A percentile compares a stretch with the other conserved stretches of the same genome.
Conservation (phyloP, 2,888 invertebrate species). For the Empis stercorea region DNA sequence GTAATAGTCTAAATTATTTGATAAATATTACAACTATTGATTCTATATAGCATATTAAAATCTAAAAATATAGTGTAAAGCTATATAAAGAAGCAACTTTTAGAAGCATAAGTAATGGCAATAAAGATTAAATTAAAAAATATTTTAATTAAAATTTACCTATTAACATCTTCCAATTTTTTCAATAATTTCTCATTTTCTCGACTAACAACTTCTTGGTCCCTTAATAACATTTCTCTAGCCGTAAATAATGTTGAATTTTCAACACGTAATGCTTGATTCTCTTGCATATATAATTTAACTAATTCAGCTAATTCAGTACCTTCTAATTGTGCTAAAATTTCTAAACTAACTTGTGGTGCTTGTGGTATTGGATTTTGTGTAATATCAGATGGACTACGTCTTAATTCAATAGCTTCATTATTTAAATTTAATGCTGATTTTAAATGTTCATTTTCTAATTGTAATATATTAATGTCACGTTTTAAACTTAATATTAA, state of each 20-base stretch:
- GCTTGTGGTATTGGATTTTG: slow-evolving; percentile 19
- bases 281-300: slow-evolving; percentile 73
- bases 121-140: not conserved
- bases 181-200: slow-evolving; percentile 82
- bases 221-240: slow-evolving; percentile 66
- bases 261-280: slow-evolving; percentile 64
- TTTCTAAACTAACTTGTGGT: slow-evolving; percentile 55
- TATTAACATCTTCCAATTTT: slow-evolving; percentile 78
- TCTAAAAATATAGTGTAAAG: too few species aligned
- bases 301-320: slow-evolving; percentile 71
- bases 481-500: slow-evolving; percentile 77
- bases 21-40: too few species aligned
- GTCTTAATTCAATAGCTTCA: slow-evolving; percentile 26
- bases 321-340: slow-evolving; percentile 61
- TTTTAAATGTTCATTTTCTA: slow-evolving; percentile 78
- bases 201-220: slow-evolving; percentile 78
- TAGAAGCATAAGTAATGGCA: not conserved
- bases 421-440: slow-evolving; percentile 57
- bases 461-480: slow-evolving; percentile 71
- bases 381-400: not conserved
- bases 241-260: slow-evolving; percentile 73
- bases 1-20: too few species aligned
- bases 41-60: too few species aligned
- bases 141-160: slow-evolving; percentile 44
- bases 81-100: too few species aligned